Base-by-base conservation (phyloP, 1,140 invertebrate species). In the Bombus confusus region DNA sequence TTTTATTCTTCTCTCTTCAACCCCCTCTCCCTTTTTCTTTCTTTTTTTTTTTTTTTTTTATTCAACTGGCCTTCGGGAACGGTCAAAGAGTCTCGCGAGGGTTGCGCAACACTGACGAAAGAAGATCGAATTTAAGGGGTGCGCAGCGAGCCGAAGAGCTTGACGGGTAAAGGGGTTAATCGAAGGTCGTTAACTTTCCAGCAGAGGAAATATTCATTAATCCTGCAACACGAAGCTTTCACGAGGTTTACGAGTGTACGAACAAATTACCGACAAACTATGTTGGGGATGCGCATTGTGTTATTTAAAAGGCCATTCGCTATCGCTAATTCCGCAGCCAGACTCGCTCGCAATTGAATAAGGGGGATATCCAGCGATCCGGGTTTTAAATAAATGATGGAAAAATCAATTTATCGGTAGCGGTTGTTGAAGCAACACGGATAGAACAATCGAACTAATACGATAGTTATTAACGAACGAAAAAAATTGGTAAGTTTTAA, bases 181-280 rank as follows among this genome's bases (percentile, higher is more conserved):
- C 80, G 80, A 81, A 73, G 69, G 80, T 74, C 80, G 80, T 81
- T 81, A 81, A 81, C 80, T 81, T 73, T 81, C 52, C 80, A n/a
- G 10, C 28, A 43, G 39, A 18, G 69, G 52, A 72, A 73, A 62
- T 81, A 62, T 73, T 81, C 80, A 81, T 81, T 81, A 81, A 81
- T 81, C 80, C 52, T 74, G 68, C n/a, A 47, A 80, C 79, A 34
- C 28, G 68, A 68, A 9, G 68, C 34, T 80, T 72, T 72, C 68
- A 28, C 28, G 18, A 73, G 69, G 69, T 74, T 73, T 41, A 34
- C 52, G 37, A 59, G 34, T 41, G 68, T 25, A 31, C 59, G 37
- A 41, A 73, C 80, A 41, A 81, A 81, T 81, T 74, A 81, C 39
- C 37, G 25, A 22, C 28, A 5, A 37, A 57, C 57, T 37, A 39